A percentile compares a stretch with the other conserved stretches of the same genome.
Evolutionary conservation across 1,140 invertebrate species (phyloP).

Genomic region (Eueides isabella): DNA sequence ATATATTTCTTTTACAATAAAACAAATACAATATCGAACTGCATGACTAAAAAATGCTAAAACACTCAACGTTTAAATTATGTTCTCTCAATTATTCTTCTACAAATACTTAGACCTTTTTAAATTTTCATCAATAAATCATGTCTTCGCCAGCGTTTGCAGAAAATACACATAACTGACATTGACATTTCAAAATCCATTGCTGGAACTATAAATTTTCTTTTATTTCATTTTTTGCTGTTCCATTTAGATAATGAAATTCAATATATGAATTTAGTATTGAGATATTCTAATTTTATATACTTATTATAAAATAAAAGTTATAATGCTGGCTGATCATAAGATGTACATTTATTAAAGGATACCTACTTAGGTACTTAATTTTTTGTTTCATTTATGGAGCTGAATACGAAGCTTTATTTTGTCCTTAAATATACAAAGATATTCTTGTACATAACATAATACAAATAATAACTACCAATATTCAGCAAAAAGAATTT

Average conservation of each 20-base stretch:
- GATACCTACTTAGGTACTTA: no score
- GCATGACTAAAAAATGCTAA: no score
- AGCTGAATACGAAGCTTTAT: no score
- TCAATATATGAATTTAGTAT: background rate
- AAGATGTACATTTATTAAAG: background rate
- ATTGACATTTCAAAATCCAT: background rate
- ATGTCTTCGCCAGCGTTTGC: background rate
- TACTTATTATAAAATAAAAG: background rate
- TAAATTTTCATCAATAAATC: background rate
- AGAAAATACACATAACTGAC: background rate
- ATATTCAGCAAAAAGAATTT: no score
- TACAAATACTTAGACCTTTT: background rate
- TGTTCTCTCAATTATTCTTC: no score
- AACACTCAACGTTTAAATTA: no score
- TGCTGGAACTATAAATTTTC: background rate
- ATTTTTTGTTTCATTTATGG: no score
- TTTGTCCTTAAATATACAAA: no score
- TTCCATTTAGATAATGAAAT: conserved; percentile 1
- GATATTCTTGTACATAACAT: no score
- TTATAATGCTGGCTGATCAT: background rate
- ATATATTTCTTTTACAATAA: background rate
- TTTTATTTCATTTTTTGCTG: background rate
- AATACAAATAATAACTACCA: no score
- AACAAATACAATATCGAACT: no score
- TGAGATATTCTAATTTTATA: background rate